Conservation (phyloP, 1,140 invertebrate genomes). For the Bombus consobrinus region DNA sequence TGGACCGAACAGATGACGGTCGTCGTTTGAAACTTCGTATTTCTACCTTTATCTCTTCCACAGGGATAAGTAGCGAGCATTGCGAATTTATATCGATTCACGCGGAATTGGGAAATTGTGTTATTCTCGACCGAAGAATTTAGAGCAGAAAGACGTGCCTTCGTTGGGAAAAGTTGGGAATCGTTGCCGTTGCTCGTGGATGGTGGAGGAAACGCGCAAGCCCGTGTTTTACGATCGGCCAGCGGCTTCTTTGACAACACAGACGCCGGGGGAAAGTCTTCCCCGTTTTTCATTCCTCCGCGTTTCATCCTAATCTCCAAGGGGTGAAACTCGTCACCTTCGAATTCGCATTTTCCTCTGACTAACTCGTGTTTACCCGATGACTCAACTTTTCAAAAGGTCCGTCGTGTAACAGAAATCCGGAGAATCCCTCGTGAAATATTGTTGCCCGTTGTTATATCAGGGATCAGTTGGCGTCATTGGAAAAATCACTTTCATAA, state of each 20-base stretch:
- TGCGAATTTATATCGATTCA: neutral
- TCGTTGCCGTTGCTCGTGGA: slow-evolving; percentile 18
- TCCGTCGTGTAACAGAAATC: neutral
- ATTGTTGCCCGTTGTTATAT: neutral
- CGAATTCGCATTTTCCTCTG: neutral
- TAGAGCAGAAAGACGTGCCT: neutral
- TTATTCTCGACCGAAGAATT: neutral
- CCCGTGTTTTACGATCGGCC: slow-evolving; percentile 53
- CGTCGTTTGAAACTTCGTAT: neutral
- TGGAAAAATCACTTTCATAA: neutral
- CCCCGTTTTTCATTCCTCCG: slow-evolving; percentile 26
- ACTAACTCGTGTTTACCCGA: slow-evolving; percentile 9
- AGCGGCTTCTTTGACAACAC: slow-evolving; percentile 48
- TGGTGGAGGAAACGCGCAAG: slow-evolving; percentile 46
- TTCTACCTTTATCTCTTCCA: neutral
- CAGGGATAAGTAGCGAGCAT: neutral
- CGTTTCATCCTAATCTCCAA: slow-evolving; percentile 12
- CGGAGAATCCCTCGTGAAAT: neutral
- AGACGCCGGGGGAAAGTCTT: neutral
- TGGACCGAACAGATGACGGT: neutral
- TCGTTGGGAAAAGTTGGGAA: slow-evolving; percentile 23
- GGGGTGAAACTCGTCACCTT: neutral
- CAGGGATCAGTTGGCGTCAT: neutral
- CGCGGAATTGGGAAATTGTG: neutral
- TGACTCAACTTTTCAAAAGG: neutral